Evolutionary conservation across 2,113 vertebrate genomes (phyloP), one percentile per base, ranked within the genome.

Genomic region (Tenebrosternarchus preto): DNA sequence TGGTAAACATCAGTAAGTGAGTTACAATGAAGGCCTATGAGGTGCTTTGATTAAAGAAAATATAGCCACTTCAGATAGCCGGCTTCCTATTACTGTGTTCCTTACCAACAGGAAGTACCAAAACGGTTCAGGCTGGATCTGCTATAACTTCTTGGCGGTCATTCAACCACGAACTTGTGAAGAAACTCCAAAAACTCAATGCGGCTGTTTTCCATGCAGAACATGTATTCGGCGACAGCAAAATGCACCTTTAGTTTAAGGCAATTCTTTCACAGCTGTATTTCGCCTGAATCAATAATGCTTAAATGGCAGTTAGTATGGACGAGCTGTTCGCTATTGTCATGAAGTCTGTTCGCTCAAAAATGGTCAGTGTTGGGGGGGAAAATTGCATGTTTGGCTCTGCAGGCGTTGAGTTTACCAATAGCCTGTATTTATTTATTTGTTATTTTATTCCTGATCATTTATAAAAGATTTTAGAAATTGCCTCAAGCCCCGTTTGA

Each of bases 261-360:
- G 77, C 50, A 83, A 68, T 24, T 39, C 25, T 59, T 73, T 78
- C 25, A 78, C 60, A 81, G 81, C 8, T 24, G 61, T 81, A 57
- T 71, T 43, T 46, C 22, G 53, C 60, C 72, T 27, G 76, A 73
- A 56, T 15, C 55, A 68, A 84, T 67, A 67, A 85, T 73, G 69
- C 8, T 9, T 11, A 9, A 4, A 11, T 46, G 39, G 39, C 69
- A 75, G 83, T 85, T 83, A 39, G 78, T 29, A 83, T 24, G 43
- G 56, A 19, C 78, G 50, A 84, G 72, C 80, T 83, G 55, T 4
- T 73, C 5, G 66, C 77, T 36, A 80, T 50, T 76, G 12, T 77
- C 57, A 70, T 81, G n/a, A n/a, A n/a, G 50, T 86, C 80, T 17
- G 83, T 80, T 67, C 78, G 71, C 69, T 73, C 85, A 72, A 82